Base-by-base conservation (phyloP, 2,113 vertebrate genomes). In the Hymenochirus boettgeri region DNA sequence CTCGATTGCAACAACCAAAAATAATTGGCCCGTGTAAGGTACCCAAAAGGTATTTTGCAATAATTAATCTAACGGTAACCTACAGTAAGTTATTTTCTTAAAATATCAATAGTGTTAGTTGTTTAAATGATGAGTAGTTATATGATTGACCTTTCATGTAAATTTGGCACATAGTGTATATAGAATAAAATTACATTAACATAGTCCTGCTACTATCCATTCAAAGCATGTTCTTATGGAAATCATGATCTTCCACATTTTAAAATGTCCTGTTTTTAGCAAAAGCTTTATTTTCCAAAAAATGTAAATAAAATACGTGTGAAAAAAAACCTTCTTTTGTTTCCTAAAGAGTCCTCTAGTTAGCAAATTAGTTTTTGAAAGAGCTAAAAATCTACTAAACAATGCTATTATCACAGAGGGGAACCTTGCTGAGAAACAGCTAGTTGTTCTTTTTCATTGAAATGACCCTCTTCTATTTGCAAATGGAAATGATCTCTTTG, bases 401-500 rank as follows among this genome's bases (percentile, higher is more conserved):
- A 65, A 42, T 57, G 22, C 64, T 39, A 42, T 66, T 55, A 33
- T 24, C 31, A 33, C 29, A 51, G 39, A 50, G 18, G 22, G 64
- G 46, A 59, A 22, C 2, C 64, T 42, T 58, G 56, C 64, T 58
- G 64, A 15, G 64, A 48, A 51, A 52, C 35, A 52, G 56, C 4
- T n/a, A 42, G 31, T 53, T 42, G 37, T 52, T 42, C 55, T 59
- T 65, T 58, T 59, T 59, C 33, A 67, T 52, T 67, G 46, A 59
- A 67, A 52, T 59, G 56, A 67, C 21, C 31, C 19, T n/a, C 35
- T 48, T 33, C 57, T 48, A 26, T 54, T 62, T 42, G 35, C 17
- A 39, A 29, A 27, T 31, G 35, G 42, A 55, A 31, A 13, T 21
- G 18, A n/a, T n/a, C 13, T 48, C 46, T 23, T 7, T 48, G 46